Base-by-base conservation (phyloP, 2,888 invertebrate species). In the Dioctria linearis region DNA sequence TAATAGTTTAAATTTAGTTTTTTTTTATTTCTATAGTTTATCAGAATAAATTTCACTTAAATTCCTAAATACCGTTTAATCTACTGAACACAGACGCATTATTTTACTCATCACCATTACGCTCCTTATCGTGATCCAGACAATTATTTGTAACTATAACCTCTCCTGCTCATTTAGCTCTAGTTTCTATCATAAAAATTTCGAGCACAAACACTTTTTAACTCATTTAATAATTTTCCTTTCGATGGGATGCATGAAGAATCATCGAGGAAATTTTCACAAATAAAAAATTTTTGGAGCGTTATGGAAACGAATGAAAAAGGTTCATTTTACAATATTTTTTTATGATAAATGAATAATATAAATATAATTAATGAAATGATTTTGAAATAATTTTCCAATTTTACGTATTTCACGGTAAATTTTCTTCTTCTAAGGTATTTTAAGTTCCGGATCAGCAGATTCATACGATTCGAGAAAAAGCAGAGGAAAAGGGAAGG, bases 401-500 rank as follows among this genome's bases (percentile, higher is more conserved):
- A 51, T 75, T 2, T 37, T n/a, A 54, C 6, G 6, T 54, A 3
- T 11, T 3, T n/a, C 25, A 37, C 25, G 9, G 3, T 11, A 40
- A 40, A 67, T 46, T 43, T 37, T 69, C 54, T 63, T 63, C 2
- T 79, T 79, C n/a, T 8, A 61, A 79, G 79, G 79, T 59, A 63
- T 59, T 59, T 51, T 71, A 59, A 79, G 71, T 46, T 79, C 79
- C 67, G 79, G 71, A 79, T 79, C 79, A 71, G 79, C 57, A 46
- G 79, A 79, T 9, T 79, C 79, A 11, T 79, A 37, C 13, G 61
- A 61, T 9, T 61, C 71, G 39, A 37, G 79, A 13, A 79, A 79
- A 49, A 61, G 57, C 13, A 69, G 61, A 79, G 67, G 71, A 25
- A 79, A 79, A 43, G 57, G 59, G 57, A 69, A 79, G 61, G 57